phyloP scores from a whole-genome alignment of 2,113 vertebrate species.

The Paraplagusia blochii region DNA sequence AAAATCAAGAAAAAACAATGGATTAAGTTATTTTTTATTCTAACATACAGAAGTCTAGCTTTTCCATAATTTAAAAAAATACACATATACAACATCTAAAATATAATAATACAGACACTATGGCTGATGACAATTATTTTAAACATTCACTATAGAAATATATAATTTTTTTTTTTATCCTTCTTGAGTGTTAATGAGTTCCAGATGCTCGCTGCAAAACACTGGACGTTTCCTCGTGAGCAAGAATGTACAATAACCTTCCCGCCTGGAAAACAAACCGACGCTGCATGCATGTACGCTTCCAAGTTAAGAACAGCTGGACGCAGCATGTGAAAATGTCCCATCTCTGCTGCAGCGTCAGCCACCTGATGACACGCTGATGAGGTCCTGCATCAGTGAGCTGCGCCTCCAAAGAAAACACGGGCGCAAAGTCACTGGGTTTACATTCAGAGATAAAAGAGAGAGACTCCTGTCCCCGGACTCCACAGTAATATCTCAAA shows the following conservation, averaged over 20 bases:
- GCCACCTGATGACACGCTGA: slow-evolving; percentile 44
- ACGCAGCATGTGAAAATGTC: slow-evolving; percentile 36
- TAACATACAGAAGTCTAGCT: slow-evolving; percentile 62
- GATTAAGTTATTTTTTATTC: slow-evolving; percentile 75
- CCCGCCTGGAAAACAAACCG: slow-evolving; percentile 38
- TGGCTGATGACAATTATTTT: too few species aligned
- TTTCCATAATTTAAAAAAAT: slow-evolving; percentile 79
- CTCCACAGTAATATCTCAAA: slow-evolving; percentile 37
- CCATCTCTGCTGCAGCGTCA: slow-evolving; percentile 36
- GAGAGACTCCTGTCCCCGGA: slow-evolving; percentile 19
- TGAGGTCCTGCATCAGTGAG: slow-evolving; percentile 43
- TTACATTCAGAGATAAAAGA: slow-evolving; percentile 45
- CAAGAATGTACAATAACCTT: slow-evolving; percentile 40
- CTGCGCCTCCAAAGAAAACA: slow-evolving; percentile 50
- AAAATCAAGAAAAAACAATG: slow-evolving; percentile 33
- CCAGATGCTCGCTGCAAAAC: slow-evolving; percentile 49
- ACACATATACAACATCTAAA: slow-evolving; percentile 79
- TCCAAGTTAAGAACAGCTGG: slow-evolving; percentile 39
- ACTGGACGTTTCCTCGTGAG: slow-evolving; percentile 31
- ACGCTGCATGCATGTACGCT: slow-evolving; percentile 34
- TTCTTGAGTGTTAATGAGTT: slow-evolving; percentile 42
- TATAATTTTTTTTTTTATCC: slow-evolving; percentile 45
- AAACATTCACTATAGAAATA: slow-evolving; percentile 14
- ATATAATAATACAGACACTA: slow-evolving; percentile 59
- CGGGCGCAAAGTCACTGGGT: slow-evolving; percentile 27